Evolutionary conservation across 2,797 vertebrate genomes (phyloP).

Genomic region (Limosa lapponica): DNA sequence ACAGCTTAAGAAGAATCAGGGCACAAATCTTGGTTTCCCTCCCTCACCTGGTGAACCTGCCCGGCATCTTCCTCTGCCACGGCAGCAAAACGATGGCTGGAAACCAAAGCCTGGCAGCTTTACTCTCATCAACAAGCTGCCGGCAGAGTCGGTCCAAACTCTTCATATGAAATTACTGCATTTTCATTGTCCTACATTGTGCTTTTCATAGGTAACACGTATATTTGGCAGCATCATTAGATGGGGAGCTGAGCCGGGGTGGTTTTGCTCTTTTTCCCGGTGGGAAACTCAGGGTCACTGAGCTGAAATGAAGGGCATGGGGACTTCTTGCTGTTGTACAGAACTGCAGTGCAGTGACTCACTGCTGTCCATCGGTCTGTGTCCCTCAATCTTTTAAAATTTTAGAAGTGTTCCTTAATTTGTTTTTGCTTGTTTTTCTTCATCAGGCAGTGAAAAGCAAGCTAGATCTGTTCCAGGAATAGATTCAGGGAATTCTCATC

Average conservation of each 20-base stretch:
- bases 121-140: neutral
- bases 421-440: constrained; percentile 64
- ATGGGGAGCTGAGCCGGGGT: neutral
- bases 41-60: neutral
- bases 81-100: neutral
- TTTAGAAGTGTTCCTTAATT: constrained; percentile 32
- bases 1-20: neutral
- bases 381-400: constrained; percentile 2
- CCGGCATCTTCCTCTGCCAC: neutral
- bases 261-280: neutral
- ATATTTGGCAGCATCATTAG: neutral
- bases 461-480: constrained; percentile 25
- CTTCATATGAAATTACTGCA: neutral
- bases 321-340: neutral
- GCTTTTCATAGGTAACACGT: neutral
- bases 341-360: neutral
- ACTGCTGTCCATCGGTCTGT: neutral
- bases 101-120: neutral
- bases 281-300: neutral
- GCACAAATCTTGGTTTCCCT: neutral
- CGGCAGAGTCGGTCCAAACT: neutral
- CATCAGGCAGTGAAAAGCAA: constrained; percentile 44
- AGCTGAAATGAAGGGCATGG: neutral
- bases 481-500: constrained; percentile 52
- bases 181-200: neutral